Evolutionary conservation across 2,797 vertebrate genomes (phyloP), one percentile per base, ranked within the genome.

Genomic region (Babyrousa celebensis): DNA sequence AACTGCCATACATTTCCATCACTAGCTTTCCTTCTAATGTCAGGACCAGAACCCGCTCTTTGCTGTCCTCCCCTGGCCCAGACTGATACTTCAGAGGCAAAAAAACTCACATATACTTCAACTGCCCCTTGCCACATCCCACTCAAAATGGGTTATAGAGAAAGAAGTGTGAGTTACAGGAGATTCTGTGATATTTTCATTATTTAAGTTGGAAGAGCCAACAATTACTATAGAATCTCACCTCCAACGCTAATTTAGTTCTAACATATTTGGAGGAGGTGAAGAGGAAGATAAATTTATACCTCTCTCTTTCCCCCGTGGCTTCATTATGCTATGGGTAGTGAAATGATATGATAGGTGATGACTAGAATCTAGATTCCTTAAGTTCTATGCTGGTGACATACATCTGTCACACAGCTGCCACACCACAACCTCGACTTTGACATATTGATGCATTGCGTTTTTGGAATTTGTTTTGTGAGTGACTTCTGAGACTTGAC

Each of bases 391-490:
- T 63, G 36, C 15, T 87, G 56, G 54, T 74, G 17, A 52, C 21
- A 23, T 40, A 10, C 63, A 86, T 16, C 21, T 67, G 2, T 67
- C 25, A 40, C 27, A 70, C 0, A 9, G 1, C 11, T 58, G 23
- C n/a, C 10, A 15, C 11, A 56, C 10, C 3, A 12, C 29, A 11
- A 32, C 21, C 29, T 94, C 78, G 63, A 17, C 56, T 91, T 21
- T 68, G 36, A 83, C 11, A 25, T 10, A 58, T 2, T 10, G 54
- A 68, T 54, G 6, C 3, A 6, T 9, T 52, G 21, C 6, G 78
- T 80, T 96, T 71, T 20, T 32, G 4, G 16, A 74, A 32, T 72
- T 70, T 65, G 10, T 23, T 85, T 86, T 93, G 15, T 89, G 63
- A 11, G 32, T 93, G n/a, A 93, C 9, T 87, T 94, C 62, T 71